A percentile compares a stretch with the other conserved stretches of the same genome.
Conservation (phyloP, 2,113 vertebrate species). For the Chitala chitala region DNA sequence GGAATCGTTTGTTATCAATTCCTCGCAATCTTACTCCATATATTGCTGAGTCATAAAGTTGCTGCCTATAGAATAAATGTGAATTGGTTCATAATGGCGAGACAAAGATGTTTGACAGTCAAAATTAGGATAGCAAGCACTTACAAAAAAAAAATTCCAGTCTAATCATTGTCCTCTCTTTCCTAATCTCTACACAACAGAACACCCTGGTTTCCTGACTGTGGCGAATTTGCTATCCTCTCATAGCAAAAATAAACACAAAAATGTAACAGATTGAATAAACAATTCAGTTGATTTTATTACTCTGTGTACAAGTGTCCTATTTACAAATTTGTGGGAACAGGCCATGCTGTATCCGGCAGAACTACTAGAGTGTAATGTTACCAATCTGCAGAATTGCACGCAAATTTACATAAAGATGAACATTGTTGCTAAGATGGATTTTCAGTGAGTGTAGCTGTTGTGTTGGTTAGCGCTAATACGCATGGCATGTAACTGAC, state of each 20-base stretch:
- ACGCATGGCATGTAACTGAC: neutral
- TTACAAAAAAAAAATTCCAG: too few relatives aligned
- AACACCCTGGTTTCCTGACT: neutral
- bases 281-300: neutral
- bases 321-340: too few relatives aligned
- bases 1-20: too few relatives aligned
- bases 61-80: too few relatives aligned
- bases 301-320: too few relatives aligned
- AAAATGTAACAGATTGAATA: neutral
- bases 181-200: neutral
- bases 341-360: too few relatives aligned
- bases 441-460: neutral
- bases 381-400: neutral
- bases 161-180: neutral
- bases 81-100: too few relatives aligned
- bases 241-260: neutral
- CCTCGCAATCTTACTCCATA: too few relatives aligned
- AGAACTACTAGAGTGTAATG: neutral
- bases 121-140: neutral
- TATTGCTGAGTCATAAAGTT: too few relatives aligned
- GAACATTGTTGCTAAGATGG: neutral
- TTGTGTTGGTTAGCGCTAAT: neutral
- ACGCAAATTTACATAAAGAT: neutral
- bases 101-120: neutral
- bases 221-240: neutral